Conservation (phyloP, 2,888 invertebrate species). For the Allophyes oxyacanthae region DNA sequence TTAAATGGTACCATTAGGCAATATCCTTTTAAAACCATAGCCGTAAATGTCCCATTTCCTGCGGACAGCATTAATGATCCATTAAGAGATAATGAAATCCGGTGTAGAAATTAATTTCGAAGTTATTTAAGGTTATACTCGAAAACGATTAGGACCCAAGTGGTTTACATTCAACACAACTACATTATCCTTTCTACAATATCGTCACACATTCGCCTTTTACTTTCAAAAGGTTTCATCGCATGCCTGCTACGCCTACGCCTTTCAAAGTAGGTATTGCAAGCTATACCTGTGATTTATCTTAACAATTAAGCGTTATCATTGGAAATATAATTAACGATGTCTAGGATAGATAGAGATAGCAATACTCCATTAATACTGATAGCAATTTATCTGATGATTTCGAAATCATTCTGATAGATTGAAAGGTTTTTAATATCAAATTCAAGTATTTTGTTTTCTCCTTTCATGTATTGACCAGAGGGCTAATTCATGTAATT, state of each 20-base stretch:
- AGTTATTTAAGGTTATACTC: neutral
- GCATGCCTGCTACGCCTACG: conserved; percentile 20
- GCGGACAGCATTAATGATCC: no score
- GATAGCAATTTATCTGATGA: neutral
- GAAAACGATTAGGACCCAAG: conserved; percentile 12
- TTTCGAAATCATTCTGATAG: neutral
- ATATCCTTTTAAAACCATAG: no score
- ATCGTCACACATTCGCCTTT: conserved; percentile 32
- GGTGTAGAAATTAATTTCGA: neutral
- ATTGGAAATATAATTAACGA: neutral
- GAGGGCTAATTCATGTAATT: no score
- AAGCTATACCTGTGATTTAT: neutral
- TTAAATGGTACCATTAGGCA: no score
- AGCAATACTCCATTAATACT: no score
- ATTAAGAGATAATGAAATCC: no score
- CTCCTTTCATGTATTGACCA: no score
- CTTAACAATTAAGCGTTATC: neutral
- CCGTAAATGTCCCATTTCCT: no score
- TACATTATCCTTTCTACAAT: conserved; percentile 17
- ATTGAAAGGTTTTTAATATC: no score
- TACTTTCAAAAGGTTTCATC: conserved; percentile 46
- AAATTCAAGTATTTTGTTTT: no score
- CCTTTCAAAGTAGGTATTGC: neutral
- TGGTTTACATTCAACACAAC: neutral
- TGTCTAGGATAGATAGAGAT: neutral